Base-by-base conservation (phyloP, 2,888 invertebrate genomes). In the Rhagonycha fulva region DNA sequence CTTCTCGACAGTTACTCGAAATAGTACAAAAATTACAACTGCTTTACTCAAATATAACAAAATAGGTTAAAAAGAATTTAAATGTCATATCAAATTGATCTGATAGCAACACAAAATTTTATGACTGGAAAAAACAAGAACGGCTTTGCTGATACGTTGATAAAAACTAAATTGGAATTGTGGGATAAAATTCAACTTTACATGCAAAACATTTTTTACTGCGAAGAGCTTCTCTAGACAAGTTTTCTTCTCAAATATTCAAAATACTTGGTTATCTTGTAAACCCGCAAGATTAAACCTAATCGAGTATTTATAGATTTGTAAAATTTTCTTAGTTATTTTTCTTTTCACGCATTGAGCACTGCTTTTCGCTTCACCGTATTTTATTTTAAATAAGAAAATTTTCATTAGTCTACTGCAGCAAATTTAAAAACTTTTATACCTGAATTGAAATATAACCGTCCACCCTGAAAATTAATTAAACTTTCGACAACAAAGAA, bases 141-240 rank as follows among this genome's bases (percentile, higher is more conserved):
- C 72, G 71, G 47, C 72, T 63, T 62, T 69, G 26, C 63, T 69
- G 75, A 75, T 75, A 75, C 47, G 72, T 60, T 75, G 30, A 68
- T 23, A 47, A 24, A 66, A 75, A 62, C 63, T 75, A 70, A 75
- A 69, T 75, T 67, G 75, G 47, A 74, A 74, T 70, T 32, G 74
- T 69, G 61, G 70, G 66, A 47, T 68, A 72, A 75, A 47, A 68
- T 32, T 66, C 62, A 75, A 69, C 68, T 75, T 75, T 75, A 71
- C 72, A 75, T 75, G 75, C 75, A 63, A 75, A 71, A 69, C 72
- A 72, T 66, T 66, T 66, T 66, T 66, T 66, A 66, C 26, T 47
- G 47, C 47, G 47, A 12, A 26, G 63, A 26, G 12, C n/a, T 23
- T 24, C 63, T 63, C 9, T 12, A 23, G 23, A 14, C 63, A 24